phyloP scores from a whole-genome alignment of 2,888 invertebrate genomes.

The Endotricha flammealis region DNA sequence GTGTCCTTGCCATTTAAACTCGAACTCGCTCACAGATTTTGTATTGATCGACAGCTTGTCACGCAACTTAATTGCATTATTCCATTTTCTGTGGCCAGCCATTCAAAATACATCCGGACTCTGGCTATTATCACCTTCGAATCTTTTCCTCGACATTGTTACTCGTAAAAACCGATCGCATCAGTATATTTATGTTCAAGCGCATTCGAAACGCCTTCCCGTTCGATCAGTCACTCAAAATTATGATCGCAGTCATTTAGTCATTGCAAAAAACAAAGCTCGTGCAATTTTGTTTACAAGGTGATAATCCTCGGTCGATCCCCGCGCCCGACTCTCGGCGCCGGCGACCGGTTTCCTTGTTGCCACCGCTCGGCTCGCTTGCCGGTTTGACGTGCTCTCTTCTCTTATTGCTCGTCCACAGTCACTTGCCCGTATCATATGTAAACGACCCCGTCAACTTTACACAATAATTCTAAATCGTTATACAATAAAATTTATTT shows the following conservation, averaged over 20 bases:
- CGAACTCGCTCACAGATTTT: conserved; percentile 25
- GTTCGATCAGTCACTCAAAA: conserved; percentile 22
- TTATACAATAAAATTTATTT: conserved; percentile 18
- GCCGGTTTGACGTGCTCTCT: conserved; percentile 75
- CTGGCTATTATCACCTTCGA: conserved; percentile 19
- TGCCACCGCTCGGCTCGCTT: conserved; percentile 61
- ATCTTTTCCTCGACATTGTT: conserved; percentile 17
- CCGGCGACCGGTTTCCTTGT: conserved; percentile 71
- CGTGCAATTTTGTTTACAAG: conserved; percentile 73
- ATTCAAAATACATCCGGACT: conserved; percentile 15
- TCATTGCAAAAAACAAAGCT: conserved; percentile 42
- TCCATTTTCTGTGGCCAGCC: conserved; percentile 23
- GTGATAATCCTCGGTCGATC: conserved; percentile 60
- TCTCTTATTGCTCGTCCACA: conserved; percentile 63
- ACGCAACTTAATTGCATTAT: conserved; percentile 17
- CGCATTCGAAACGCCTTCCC: conserved; percentile 25
- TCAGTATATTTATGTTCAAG: conserved; percentile 17
- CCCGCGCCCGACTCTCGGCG: conserved; percentile 59
- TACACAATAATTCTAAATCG: conserved; percentile 38
- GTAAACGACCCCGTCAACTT: conserved; percentile 68
- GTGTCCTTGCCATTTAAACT: conserved; percentile 35
- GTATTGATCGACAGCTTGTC: conserved; percentile 27
- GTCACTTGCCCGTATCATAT: conserved; percentile 60
- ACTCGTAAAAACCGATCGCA: conserved; percentile 14
- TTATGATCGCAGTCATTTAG: conserved; percentile 23